phyloP scores from a whole-genome alignment of 2,797 vertebrate genomes.

The Tamandua tetradactyla region DNA sequence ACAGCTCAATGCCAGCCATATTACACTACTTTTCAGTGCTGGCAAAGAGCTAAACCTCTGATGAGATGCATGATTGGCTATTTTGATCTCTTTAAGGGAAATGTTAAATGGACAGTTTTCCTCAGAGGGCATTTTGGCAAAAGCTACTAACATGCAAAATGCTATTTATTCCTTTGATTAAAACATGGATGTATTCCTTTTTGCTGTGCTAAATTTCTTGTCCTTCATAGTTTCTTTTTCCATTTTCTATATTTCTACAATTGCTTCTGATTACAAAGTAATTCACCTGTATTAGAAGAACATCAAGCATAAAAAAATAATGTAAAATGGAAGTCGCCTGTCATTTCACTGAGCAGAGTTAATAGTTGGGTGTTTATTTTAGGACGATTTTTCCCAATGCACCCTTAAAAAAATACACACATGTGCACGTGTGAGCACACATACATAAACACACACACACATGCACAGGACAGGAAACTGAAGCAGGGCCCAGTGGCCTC shows the following conservation, averaged over 20 bases:
- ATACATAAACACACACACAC: neutral
- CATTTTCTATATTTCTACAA: neutral
- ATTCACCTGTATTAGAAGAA: neutral
- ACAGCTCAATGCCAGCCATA: neutral
- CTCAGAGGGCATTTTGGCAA: neutral
- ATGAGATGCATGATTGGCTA: fast-evolving
- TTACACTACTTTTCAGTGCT: neutral
- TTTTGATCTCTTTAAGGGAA: neutral
- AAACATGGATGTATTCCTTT: neutral
- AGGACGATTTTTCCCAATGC: neutral
- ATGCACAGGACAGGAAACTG: neutral
- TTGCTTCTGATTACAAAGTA: neutral
- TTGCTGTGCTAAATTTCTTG: neutral
- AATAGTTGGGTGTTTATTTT: neutral
- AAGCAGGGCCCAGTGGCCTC: neutral
- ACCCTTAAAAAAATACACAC: neutral
- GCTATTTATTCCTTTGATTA: neutral
- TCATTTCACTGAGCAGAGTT: neutral
- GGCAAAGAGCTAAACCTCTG: neutral
- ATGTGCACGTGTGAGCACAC: neutral
- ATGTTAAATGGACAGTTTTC: neutral
- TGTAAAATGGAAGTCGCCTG: neutral
- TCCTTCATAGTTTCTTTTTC: neutral
- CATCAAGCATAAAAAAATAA: neutral
- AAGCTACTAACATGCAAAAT: neutral